Base-by-base conservation (phyloP, 2,888 invertebrate species). In the Cotesia congregata region DNA sequence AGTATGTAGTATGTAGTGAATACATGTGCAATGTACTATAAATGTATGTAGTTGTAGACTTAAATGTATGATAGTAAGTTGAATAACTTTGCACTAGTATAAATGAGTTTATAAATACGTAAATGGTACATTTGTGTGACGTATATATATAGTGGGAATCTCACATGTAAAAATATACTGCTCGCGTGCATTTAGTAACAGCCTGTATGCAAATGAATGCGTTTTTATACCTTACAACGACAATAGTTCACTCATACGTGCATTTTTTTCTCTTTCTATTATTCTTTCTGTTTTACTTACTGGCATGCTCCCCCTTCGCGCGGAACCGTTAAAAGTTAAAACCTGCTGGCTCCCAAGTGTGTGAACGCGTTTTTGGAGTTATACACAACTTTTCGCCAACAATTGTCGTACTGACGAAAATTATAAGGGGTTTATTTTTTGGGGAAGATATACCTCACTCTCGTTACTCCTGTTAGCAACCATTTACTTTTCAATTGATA, bases 281-380 rank as follows among this genome's bases (percentile, higher is more conserved):
- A 64, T 64, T 67, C 68, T 70, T 61, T 68, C 41, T 65, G 75
- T 72, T 75, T 59, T 71, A 76, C 76, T 70, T 61, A 12, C 64
- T 79, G 75, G 73, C 75, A 73, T 50, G 50, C 50, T 79, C 77
- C 83, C 84, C 85, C 83, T 82, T 81, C 75, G 77, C 80, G 83
- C 82, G 83, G 86, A 85, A 88, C 89, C 88, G 88, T 89, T 88
- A 86, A 87, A 88, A 88, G 86, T 85, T 84, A 83, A 88, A 88
- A 88, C 88, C 87, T 87, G 87, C 85, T 87, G 84, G 82, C 77
- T 67, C 75, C 50, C 77, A 60, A 17, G 74, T 72, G 77, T 39
- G 72, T 82, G 81, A 79, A 81, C 80, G 79, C 81, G 78, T 81
- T 83, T 84, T 82, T 83, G 80, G 79, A 77, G 79, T 80, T 78